phyloP scores from a whole-genome alignment of 1,140 invertebrate genomes.

The Danaus melanippus region DNA sequence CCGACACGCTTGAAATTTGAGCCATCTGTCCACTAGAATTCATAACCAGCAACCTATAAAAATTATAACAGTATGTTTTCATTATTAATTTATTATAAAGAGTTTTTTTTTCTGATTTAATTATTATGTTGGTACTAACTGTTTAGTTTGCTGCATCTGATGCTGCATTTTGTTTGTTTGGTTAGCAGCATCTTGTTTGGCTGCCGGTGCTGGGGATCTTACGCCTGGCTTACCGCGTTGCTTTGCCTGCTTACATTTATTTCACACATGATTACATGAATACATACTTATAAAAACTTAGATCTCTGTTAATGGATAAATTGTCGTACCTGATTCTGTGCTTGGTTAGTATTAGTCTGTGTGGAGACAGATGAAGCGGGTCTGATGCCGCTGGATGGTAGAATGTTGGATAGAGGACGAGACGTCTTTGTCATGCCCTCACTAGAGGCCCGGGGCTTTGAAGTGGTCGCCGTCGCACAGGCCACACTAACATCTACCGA shows the following conservation, averaged over 20 bases:
- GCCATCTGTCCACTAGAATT: slow-evolving; percentile 72
- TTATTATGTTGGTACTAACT: slow-evolving; percentile 32
- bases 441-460: slow-evolving; percentile 49
- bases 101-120: not conserved
- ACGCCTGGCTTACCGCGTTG: slow-evolving; percentile 71
- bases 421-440: slow-evolving; percentile 72
- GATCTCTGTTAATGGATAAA: not conserved
- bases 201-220: slow-evolving; percentile 75
- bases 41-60: slow-evolving; percentile 72
- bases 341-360: slow-evolving; percentile 78
- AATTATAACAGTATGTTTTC: not conserved
- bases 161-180: slow-evolving; percentile 73
- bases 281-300: not conserved
- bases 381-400: slow-evolving; percentile 79
- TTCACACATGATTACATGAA: not conserved
- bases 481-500: slow-evolving; percentile 41
- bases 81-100: not conserved
- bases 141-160: slow-evolving; percentile 59
- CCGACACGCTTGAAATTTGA: slow-evolving; percentile 57
- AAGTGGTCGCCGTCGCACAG: slow-evolving; percentile 35
- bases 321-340: slow-evolving; percentile 70
- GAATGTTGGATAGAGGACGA: slow-evolving; percentile 77
- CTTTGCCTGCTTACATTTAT: slow-evolving; percentile 50
- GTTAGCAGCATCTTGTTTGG: slow-evolving; percentile 81
- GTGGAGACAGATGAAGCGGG: slow-evolving; percentile 83